These are phyloP conservation scores for Colletes gigas DNA, from an alignment of 1,140 invertebrate species.

Conservation along the genomic window DNA sequence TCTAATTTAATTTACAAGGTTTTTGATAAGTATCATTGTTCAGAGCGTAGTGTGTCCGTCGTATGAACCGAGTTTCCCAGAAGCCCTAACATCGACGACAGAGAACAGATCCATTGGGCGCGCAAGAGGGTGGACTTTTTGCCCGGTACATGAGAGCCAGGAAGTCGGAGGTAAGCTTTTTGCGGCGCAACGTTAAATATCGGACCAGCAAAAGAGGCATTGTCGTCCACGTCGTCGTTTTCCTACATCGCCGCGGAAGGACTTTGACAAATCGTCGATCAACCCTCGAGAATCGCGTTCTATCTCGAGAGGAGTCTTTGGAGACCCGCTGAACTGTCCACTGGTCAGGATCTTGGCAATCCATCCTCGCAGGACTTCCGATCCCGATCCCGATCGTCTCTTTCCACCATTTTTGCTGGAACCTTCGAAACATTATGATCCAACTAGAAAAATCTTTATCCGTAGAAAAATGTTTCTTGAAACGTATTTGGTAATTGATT, in stretches of 20 bases:
- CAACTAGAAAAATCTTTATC: no score
- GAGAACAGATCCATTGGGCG: background rate
- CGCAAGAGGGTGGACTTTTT: conserved; percentile 30
- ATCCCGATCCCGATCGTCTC: background rate
- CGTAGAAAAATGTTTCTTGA: no score
- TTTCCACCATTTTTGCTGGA: background rate
- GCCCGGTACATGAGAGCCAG: background rate
- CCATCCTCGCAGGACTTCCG: conserved; percentile 9
- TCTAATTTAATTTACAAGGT: no score
- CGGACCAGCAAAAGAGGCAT: conserved; percentile 14
- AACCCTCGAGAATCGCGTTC: conserved; percentile 54
- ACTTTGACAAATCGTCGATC: conserved; percentile 76
- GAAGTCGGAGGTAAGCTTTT: conserved; percentile 28
- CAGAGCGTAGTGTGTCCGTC: no score
- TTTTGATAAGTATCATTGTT: no score
- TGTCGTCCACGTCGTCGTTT: conserved; percentile 51
- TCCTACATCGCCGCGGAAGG: conserved; percentile 46
- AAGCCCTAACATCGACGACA: no score
- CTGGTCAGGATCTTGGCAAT: conserved; percentile 51
- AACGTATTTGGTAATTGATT: no score
- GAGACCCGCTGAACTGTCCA: conserved; percentile 49
- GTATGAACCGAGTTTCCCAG: no score
- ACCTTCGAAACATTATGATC: background rate
- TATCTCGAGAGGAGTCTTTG: conserved; percentile 56
- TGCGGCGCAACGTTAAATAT: conserved; percentile 44